Conservation (phyloP, 2,797 vertebrate species). For the Smutsia gigantea region DNA sequence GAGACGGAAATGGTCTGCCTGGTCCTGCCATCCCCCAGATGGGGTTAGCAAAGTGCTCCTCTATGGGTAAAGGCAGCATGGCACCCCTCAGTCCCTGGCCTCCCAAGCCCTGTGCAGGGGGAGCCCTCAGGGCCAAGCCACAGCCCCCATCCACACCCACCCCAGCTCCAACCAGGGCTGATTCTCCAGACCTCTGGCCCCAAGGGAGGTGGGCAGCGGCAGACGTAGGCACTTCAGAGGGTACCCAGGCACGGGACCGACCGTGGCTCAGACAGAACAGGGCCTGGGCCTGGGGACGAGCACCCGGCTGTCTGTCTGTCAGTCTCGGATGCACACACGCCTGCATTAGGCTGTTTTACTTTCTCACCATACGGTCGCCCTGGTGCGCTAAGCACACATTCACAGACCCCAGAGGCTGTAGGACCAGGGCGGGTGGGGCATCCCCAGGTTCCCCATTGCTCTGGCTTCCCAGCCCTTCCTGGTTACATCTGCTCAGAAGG, state of each 20-base stretch:
- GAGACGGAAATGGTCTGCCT: neutral
- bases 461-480: neutral
- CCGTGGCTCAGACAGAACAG: too few relatives aligned
- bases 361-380: neutral
- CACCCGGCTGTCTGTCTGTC: neutral
- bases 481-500: neutral
- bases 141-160: too few relatives aligned
- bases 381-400: fast-evolving
- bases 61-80: neutral
- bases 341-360: too few relatives aligned
- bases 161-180: neutral
- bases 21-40: neutral
- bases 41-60: neutral
- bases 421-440: fast-evolving
- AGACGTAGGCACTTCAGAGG: too few relatives aligned
- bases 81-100: neutral
- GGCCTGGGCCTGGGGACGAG: neutral
- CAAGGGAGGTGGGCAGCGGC: neutral
- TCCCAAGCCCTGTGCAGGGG: neutral
- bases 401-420: neutral
- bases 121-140: neutral
- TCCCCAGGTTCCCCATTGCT: fast-evolving
- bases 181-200: neutral
- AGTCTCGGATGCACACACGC: fast-evolving
- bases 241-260: too few relatives aligned